Evolutionary conservation across 2,113 vertebrate species (phyloP), one percentile per base, ranked within the genome.

Genomic region (Glaucomys volans): DNA sequence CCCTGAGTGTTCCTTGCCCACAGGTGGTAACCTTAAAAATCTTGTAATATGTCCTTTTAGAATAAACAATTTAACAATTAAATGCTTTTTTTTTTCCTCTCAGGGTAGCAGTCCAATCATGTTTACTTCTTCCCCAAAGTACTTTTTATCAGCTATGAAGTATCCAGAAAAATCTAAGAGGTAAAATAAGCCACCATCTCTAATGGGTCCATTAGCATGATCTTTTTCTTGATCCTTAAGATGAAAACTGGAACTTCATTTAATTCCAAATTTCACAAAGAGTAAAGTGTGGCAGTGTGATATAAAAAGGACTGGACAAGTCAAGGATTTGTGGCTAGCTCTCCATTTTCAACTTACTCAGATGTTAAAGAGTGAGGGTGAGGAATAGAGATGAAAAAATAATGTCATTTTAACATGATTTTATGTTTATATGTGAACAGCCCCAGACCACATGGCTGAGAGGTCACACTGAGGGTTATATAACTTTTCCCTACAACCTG

Each of bases 1-100:
- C 96, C 87, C 83, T 71, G 87, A 84, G 64, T 4, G 16, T 87
- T 80, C 75, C 16, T 94, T 30, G 17, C 14, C 50, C 57, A 90
- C 80, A 97, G 77, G 83, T 90, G 89, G 76, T 95, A 96, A 96
- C 40, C 75, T 91, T 90, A 96, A 91, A 96, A 96, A 86, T 80
- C 66, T 79, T 95, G 7, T 81, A 86, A 95, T 87, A 42, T 91
- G 40, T 64, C 71, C 66, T 94, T 97, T 95, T 90, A 44, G 44
- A 96, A 97, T 91, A 95, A 96, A 96, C 91, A 95, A 86, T 62
- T 91, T 90, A 94, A 97, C 40, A 95, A 96, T 80, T 89, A 95
- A 96, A 87, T 77, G 37, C 0, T 79, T 86, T 90, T 71, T 40
- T 92, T 80, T 93, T 84, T n/a, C n/a, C n/a, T 87, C 93, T 96